Evolutionary conservation across 1,140 invertebrate species (phyloP).

Genomic region (Venturia canescens): DNA sequence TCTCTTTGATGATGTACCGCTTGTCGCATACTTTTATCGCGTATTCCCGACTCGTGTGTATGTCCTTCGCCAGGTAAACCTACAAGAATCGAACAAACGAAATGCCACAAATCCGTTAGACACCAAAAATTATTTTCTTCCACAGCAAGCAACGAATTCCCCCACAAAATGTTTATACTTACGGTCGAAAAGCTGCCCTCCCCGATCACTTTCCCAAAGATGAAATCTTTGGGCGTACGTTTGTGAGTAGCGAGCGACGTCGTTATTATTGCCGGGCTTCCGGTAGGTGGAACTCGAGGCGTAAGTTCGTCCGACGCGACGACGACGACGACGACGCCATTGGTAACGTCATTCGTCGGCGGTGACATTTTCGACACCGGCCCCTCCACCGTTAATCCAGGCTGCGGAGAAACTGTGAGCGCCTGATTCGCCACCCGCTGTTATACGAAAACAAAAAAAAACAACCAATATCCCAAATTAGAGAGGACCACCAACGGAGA

Average conservation of each 20-base stretch:
- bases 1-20: slow-evolving; percentile 92
- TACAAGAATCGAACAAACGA: slow-evolving; percentile 63
- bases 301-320: slow-evolving; percentile 63
- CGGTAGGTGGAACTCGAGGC: slow-evolving; percentile 65
- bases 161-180: too few species aligned
- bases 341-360: slow-evolving; percentile 74
- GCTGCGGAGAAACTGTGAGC: slow-evolving; percentile 76
- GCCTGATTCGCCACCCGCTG: slow-evolving; percentile 76
- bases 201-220: slow-evolving; percentile 96
- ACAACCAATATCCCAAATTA: slow-evolving; percentile 1
- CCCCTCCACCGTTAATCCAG: slow-evolving; percentile 75
- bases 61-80: slow-evolving; percentile 95
- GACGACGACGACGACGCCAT: slow-evolving; percentile 67
- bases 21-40: slow-evolving; percentile 99
- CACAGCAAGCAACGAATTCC: too few species aligned
- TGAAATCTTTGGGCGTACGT: slow-evolving; percentile 90
- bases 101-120: background rate
- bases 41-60: slow-evolving; percentile 92
- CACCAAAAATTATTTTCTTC: background rate
- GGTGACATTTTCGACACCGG: slow-evolving; percentile 76
- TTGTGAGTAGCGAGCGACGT: slow-evolving; percentile 77
- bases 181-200: slow-evolving; percentile 98
- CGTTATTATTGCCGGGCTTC: slow-evolving; percentile 57
- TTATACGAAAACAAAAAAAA: slow-evolving; percentile 49
- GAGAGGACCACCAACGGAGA: too few species aligned